phyloP scores from a whole-genome alignment of 37 sponge, comb jelly and placozoan species.

The Tethya wilhelma region DNA sequence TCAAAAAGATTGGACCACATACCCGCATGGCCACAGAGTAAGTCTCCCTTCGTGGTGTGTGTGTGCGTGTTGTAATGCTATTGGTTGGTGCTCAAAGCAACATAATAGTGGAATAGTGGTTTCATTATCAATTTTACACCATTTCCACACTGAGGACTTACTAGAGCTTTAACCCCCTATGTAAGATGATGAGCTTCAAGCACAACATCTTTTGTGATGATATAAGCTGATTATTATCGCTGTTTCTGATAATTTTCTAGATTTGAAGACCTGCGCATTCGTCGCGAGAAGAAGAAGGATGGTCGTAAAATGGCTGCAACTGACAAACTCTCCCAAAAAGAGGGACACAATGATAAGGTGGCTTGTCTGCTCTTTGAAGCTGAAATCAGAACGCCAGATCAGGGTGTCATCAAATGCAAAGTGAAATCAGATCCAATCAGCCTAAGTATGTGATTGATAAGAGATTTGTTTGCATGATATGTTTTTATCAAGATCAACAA shows the following conservation, averaged over 20 bases:
- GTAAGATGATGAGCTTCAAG: too few species aligned
- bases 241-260: slow-evolving; percentile 30
- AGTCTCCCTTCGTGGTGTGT: slow-evolving; percentile 7
- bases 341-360: slow-evolving; percentile 45
- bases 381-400: slow-evolving; percentile 21
- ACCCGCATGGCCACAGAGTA: slow-evolving; percentile 54
- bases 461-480: neutral
- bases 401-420: slow-evolving; percentile 9
- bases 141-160: too few species aligned
- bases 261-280: slow-evolving; percentile 79
- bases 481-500: neutral
- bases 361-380: slow-evolving; percentile 72
- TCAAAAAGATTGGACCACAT: slow-evolving; percentile 34
- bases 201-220: too few species aligned
- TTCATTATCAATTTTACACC: too few species aligned
- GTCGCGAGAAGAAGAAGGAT: slow-evolving; percentile 58
- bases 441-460: slow-evolving; percentile 60
- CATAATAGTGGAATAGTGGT: too few species aligned
- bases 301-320: neutral
- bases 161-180: too few species aligned
- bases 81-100: too few species aligned
- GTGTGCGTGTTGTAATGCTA: too few species aligned
- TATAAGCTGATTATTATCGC: neutral
- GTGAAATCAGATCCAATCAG: slow-evolving; percentile 41
- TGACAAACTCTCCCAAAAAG: slow-evolving; percentile 22